Evolutionary conservation across 2,888 invertebrate species (phyloP).

Genomic region (Agonopterix arenella): DNA sequence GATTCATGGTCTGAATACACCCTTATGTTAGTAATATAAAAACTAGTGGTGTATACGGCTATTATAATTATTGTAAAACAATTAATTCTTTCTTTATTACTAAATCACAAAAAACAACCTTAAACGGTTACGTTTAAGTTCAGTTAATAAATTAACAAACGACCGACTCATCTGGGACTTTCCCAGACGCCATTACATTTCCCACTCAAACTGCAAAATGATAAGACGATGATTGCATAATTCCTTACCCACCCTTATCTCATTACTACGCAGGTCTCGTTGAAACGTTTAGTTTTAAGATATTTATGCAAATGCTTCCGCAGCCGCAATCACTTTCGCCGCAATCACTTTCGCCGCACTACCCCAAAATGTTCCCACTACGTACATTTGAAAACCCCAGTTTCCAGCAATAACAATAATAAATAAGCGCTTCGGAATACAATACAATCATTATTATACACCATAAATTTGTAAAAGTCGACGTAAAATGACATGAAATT

Average conservation of each 20-base stretch:
- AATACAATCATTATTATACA: neutral
- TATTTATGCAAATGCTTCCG: constrained; percentile 22
- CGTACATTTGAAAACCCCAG: neutral
- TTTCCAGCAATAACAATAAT: neutral
- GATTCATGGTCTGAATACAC: too few species aligned
- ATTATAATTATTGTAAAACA: too few species aligned
- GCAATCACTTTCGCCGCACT: constrained; percentile 14
- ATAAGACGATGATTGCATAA: constrained; percentile 8
- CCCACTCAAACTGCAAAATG: constrained; percentile 4
- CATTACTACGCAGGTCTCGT: constrained; percentile 25
- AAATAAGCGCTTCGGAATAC: neutral
- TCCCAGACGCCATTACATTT: constrained; percentile 1
- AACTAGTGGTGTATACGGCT: too few species aligned
- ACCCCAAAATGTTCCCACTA: constrained; percentile 2
- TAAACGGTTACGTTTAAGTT: too few species aligned
- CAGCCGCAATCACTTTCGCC: constrained; percentile 19
- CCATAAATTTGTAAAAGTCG: neutral
- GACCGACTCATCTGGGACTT: too few species aligned
- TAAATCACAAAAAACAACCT: too few species aligned
- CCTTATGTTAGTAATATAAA: too few species aligned
- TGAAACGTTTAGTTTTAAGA: constrained; percentile 23
- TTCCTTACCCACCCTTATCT: constrained; percentile 18
- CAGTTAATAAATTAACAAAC: too few species aligned
- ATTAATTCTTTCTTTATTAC: too few species aligned
- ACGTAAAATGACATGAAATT: neutral